Evolutionary conservation across 1,140 invertebrate species (phyloP).

Genomic region (Drosophila insularis): DNA sequence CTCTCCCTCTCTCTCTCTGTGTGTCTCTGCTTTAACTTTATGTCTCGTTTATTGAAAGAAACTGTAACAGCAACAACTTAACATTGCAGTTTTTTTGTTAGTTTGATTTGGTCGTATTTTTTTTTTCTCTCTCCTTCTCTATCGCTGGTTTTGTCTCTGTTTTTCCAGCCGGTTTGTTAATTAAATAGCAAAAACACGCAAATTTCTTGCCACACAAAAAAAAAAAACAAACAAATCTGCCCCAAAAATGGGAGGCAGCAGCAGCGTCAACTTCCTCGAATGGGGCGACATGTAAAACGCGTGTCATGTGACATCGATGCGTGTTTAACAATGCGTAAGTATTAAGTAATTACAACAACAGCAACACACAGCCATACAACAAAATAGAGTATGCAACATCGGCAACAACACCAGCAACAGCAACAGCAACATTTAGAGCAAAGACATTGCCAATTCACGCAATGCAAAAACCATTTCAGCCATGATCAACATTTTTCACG

Average conservation of each 20-base stretch:
- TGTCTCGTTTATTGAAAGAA: conserved; percentile 23
- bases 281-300: conserved; percentile 70
- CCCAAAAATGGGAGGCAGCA: conserved; percentile 51
- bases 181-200: conserved; percentile 72
- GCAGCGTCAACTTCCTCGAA: conserved; percentile 53
- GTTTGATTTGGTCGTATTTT: conserved; percentile 22
- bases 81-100: conserved; percentile 56
- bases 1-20: conserved; percentile 44
- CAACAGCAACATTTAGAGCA: conserved; percentile 16
- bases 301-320: conserved; percentile 69
- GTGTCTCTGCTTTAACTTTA: not conserved
- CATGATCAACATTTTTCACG: conserved; percentile 47
- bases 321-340: conserved; percentile 73
- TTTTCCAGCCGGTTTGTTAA: conserved; percentile 68
- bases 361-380: conserved; percentile 9
- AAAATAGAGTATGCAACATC: conserved; percentile 24
- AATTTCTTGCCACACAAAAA: conserved; percentile 48
- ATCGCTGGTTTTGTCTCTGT: conserved; percentile 18
- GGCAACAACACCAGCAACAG: conserved; percentile 4
- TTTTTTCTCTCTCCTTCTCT: no score
- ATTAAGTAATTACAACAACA: conserved; percentile 73
- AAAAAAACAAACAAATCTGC: conserved; percentile 35
- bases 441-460: conserved; percentile 42
- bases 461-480: conserved; percentile 51
- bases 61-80: conserved; percentile 63